phyloP scores from a whole-genome alignment of 2,797 vertebrate genomes.

The Halcyon leucocephala region DNA sequence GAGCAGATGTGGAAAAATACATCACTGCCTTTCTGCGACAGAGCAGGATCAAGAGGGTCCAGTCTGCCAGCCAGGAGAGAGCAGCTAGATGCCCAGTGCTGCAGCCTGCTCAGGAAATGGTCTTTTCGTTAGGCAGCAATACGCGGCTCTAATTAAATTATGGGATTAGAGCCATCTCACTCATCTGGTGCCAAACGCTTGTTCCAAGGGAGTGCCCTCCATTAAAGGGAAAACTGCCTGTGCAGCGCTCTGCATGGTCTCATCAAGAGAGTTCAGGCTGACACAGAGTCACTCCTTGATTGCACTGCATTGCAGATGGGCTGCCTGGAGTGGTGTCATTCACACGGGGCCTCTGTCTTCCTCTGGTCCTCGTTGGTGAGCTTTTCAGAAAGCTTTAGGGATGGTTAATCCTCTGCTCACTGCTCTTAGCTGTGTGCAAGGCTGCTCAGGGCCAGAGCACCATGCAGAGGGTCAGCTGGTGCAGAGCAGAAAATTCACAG shows the following conservation, averaged over 20 bases:
- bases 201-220: slow-evolving; percentile 61
- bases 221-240: slow-evolving; percentile 3
- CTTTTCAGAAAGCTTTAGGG: background rate
- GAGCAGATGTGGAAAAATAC: background rate
- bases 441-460: background rate
- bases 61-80: background rate
- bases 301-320: slow-evolving; percentile 30
- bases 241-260: background rate
- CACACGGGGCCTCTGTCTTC: rapidly evolving
- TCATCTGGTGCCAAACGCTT: slow-evolving; percentile 40
- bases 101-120: slow-evolving; percentile 33
- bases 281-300: background rate
- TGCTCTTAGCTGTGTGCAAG: background rate
- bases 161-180: slow-evolving; percentile 55
- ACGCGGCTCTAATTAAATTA: slow-evolving; percentile 58
- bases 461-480: rapidly evolving
- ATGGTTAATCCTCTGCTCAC: background rate
- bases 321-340: background rate
- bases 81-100: background rate
- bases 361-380: background rate
- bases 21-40: background rate
- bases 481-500: background rate
- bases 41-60: background rate
- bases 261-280: background rate
- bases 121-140: background rate